These are phyloP conservation scores for Parapristionchus giblindavisi DNA, from an alignment of 2,888 invertebrate species.

Conservation along the genomic window DNA sequence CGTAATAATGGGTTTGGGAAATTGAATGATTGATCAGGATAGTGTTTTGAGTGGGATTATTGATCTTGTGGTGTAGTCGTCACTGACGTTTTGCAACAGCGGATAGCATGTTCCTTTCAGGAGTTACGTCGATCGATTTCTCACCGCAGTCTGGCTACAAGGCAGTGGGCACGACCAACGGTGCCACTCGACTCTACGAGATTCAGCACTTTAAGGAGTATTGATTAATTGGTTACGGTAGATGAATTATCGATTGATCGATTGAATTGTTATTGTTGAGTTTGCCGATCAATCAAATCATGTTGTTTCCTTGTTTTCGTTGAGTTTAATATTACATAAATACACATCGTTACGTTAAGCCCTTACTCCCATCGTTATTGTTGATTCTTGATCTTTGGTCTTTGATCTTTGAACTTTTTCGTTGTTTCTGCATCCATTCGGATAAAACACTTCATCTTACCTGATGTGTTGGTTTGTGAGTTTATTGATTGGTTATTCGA, in stretches of 20 bases:
- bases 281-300: too few species aligned
- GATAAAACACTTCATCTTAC: background rate
- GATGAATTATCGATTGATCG: background rate
- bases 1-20: too few species aligned
- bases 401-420: background rate
- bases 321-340: too few species aligned
- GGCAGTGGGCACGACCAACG: slow-evolving; percentile 13
- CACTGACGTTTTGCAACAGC: too few species aligned
- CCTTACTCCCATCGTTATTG: slow-evolving; percentile 5
- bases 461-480: too few species aligned
- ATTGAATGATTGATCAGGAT: too few species aligned
- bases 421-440: background rate
- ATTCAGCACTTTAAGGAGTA: slow-evolving; percentile 33
- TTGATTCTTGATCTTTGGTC: slow-evolving; percentile 2
- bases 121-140: slow-evolving; percentile 34
- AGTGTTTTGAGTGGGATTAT: too few species aligned
- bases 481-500: too few species aligned
- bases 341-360: too few species aligned
- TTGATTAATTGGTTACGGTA: slow-evolving; percentile 11
- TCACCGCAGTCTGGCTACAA: slow-evolving; percentile 34
- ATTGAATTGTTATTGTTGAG: background rate
- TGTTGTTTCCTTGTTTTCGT: too few species aligned
- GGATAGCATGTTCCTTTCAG: too few species aligned
- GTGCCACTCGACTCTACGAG: slow-evolving; percentile 32
- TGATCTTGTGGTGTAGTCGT: too few species aligned